Percentiles rank a stretch among this genome's conserved stretches.
These are phyloP conservation scores for Clupea harengus DNA, from an alignment of 2,113 vertebrate species.

Conservation along the genomic window DNA sequence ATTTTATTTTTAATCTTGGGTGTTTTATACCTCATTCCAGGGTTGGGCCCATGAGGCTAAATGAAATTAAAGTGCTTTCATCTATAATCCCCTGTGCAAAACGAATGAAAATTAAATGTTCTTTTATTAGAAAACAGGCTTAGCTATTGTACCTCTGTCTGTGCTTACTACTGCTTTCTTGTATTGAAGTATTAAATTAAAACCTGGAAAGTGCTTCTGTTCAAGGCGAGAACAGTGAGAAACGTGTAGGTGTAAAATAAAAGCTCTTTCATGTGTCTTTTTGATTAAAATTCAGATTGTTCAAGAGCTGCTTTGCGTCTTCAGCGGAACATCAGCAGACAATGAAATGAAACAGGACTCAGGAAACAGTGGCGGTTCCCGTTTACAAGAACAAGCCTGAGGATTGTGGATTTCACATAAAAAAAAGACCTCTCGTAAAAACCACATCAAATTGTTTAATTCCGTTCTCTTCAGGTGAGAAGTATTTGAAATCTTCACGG, in stretches of 20 bases:
- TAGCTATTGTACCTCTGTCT: background rate
- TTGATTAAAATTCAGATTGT: background rate
- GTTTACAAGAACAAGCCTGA: background rate
- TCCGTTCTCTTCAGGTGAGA: background rate
- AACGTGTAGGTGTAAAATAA: background rate
- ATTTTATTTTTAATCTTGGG: background rate
- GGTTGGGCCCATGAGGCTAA: background rate
- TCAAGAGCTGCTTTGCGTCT: background rate
- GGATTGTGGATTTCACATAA: background rate
- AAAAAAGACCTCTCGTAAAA: background rate
- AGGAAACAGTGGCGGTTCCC: background rate
- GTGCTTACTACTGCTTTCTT: background rate
- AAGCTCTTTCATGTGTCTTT: background rate
- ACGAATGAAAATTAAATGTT: background rate
- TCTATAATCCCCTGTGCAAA: background rate
- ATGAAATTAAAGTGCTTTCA: background rate
- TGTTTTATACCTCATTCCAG: background rate
- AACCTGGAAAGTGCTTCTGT: background rate
- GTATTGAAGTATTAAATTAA: slow-evolving; percentile 11
- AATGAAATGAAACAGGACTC: background rate
- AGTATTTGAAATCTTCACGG: background rate
- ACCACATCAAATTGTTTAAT: background rate
- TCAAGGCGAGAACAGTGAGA: background rate
- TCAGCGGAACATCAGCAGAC: background rate
- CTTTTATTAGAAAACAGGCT: background rate